Percentiles rank a stretch among this genome's conserved stretches.
Evolutionary conservation across 2,113 vertebrate species (phyloP).

Genomic region (Pantherophis guttatus): DNA sequence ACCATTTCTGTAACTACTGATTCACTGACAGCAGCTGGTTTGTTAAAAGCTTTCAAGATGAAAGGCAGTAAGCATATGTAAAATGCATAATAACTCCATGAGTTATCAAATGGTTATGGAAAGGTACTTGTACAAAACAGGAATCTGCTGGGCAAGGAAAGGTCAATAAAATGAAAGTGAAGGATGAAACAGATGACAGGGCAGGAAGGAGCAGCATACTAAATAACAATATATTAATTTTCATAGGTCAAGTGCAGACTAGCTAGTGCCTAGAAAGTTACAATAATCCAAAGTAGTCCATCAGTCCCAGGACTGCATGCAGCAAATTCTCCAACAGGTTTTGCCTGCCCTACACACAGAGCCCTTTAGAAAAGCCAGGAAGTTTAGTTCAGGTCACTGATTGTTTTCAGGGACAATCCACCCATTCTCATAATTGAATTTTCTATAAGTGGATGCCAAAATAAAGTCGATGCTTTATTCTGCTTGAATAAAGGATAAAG

Average conservation of each 20-base stretch:
- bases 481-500: background rate
- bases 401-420: background rate
- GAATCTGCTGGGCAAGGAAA: conserved; percentile 43
- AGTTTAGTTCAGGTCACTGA: background rate
- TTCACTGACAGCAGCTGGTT: conserved; percentile 47
- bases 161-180: conserved; percentile 44
- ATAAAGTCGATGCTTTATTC: background rate
- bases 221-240: conserved; percentile 29
- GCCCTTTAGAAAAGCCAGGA: background rate
- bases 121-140: conserved; percentile 37
- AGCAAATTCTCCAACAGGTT: background rate
- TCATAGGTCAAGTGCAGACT: background rate
- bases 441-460: background rate
- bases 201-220: background rate
- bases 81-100: conserved; percentile 54
- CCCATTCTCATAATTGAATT: background rate
- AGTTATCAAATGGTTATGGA: conserved; percentile 45
- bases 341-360: background rate
- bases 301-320: background rate
- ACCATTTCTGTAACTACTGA: conserved; percentile 27
- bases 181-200: conserved; percentile 22
- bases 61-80: conserved; percentile 45
- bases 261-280: background rate
- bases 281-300: background rate
- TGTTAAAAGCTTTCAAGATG: conserved; percentile 47